A percentile compares a stretch with the other conserved stretches of the same genome.
These are phyloP conservation scores for Channa maculata DNA, from an alignment of 2,113 vertebrate species.

Conservation along the genomic window DNA sequence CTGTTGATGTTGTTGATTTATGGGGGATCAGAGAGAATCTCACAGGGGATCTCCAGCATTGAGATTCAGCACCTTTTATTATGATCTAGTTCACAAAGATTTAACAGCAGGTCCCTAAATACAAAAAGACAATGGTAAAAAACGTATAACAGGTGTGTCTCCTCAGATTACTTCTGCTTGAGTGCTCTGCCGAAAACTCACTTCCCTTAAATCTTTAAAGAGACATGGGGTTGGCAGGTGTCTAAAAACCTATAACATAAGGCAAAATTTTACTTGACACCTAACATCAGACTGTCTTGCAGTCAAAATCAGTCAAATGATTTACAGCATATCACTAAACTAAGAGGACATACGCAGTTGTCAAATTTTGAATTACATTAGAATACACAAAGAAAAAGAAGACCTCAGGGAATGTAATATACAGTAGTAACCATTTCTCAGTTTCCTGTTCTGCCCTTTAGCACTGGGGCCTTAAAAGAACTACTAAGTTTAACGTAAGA, in stretches of 20 bases:
- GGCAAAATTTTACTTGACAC: constrained; percentile 15
- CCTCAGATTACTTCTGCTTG: constrained; percentile 9
- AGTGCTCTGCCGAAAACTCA: constrained; percentile 33
- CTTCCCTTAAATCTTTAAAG: constrained; percentile 18
- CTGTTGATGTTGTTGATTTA: constrained; percentile 48
- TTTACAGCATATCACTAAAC: constrained; percentile 29
- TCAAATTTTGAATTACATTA: constrained; percentile 37
- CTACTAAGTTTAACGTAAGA: background rate
- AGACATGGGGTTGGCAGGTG: constrained; percentile 16
- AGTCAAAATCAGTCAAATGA: constrained; percentile 8
- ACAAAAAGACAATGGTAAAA: constrained; percentile 28
- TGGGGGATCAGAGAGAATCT: constrained; percentile 41
- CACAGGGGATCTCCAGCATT: constrained; percentile 27
- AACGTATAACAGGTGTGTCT: constrained; percentile 56
- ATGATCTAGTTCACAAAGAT: constrained; percentile 25
- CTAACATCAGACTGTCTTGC: constrained; percentile 3
- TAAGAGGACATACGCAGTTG: background rate
- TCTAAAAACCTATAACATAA: constrained; percentile 11
- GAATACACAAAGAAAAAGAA: constrained; percentile 3
- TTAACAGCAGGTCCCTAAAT: constrained; percentile 42
- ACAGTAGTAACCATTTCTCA: background rate
- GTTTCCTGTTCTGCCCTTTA: constrained; percentile 21
- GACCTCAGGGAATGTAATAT: constrained; percentile 10
- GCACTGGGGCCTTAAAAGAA: constrained; percentile 24
- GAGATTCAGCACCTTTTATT: constrained; percentile 53